Evolutionary conservation across 2,797 vertebrate genomes (phyloP).

Genomic region (Gila robusta): DNA sequence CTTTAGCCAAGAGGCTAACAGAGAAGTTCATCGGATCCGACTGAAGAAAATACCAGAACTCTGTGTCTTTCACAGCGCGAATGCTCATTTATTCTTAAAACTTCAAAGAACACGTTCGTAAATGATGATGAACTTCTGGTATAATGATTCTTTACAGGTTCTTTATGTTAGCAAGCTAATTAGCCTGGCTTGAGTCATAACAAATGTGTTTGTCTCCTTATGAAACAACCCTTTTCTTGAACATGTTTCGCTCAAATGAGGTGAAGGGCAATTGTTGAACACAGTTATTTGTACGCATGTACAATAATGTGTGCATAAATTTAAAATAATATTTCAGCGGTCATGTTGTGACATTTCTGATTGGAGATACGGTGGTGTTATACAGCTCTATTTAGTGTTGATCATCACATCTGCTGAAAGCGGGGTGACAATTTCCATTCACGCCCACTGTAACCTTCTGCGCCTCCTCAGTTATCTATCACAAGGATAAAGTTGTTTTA

Average conservation of each 20-base stretch:
- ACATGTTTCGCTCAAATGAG: background rate
- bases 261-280: background rate
- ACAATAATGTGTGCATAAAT: background rate
- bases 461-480: background rate
- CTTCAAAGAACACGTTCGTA: background rate
- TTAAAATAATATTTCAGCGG: background rate
- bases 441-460: background rate
- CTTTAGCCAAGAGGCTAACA: slow-evolving; percentile 48
- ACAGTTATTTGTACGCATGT: background rate
- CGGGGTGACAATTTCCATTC: background rate
- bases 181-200: slow-evolving; percentile 27
- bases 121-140: background rate
- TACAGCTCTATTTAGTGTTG: background rate
- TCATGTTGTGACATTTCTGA: background rate
- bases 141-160: background rate
- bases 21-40: slow-evolving; percentile 21
- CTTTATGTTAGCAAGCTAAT: slow-evolving; percentile 17
- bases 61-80: background rate
- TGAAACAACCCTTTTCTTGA: slow-evolving; percentile 11
- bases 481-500: background rate
- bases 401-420: background rate
- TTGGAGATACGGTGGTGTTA: background rate
- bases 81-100: background rate
- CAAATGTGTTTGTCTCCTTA: slow-evolving; percentile 16
- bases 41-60: background rate